Base-by-base conservation (phyloP, 1,140 invertebrate genomes). In the Dreissena rostriformis region DNA sequence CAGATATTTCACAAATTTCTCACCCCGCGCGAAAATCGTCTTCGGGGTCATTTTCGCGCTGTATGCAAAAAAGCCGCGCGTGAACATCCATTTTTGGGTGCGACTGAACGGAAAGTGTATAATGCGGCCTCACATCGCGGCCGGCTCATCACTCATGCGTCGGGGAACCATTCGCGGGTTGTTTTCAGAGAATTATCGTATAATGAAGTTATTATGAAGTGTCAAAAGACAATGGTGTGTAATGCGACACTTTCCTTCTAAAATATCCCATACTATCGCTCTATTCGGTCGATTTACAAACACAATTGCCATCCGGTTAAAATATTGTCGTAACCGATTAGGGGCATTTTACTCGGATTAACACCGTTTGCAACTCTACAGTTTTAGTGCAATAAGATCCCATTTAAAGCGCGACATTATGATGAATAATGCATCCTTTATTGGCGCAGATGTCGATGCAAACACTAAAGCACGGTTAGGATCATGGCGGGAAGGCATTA, bases 221-320 rank as follows among this genome's bases (percentile, higher is more conserved):
- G 77, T 55, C 77, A 79, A 79, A 79, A 79, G 77, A 17, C 77
- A 67, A 79, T 79, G 70, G 77, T 79, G 77, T 67, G 77, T 79
- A 55, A 79, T 79, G 55, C 12, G 51, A 79, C 77, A 79, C 77
- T 68, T 79, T 29, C 39, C 39, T 77, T 61, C 63, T 77, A 77
- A 77, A 77, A 67, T 52, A 77, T n/a, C 39, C 29, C 29, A 67
- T 17, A 24, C 52, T 67, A 77, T 65, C 63, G 51, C 63, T 65
- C 22, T 17, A 67, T 39, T 28, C 15, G 66, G 55, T 52, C 75
- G 63, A 65, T 65, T 39, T 61, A 77, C 29, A 77, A 63, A 51
- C 75, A 67, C 53, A 52, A 67, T 77, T 49, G 57, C 75, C 66
- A 77, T 77, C 67, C 53, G 68, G 77, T 79, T 79, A 79, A 79